Conservation (phyloP, 2,888 invertebrate species). For the Leptura quadrifasciata region DNA sequence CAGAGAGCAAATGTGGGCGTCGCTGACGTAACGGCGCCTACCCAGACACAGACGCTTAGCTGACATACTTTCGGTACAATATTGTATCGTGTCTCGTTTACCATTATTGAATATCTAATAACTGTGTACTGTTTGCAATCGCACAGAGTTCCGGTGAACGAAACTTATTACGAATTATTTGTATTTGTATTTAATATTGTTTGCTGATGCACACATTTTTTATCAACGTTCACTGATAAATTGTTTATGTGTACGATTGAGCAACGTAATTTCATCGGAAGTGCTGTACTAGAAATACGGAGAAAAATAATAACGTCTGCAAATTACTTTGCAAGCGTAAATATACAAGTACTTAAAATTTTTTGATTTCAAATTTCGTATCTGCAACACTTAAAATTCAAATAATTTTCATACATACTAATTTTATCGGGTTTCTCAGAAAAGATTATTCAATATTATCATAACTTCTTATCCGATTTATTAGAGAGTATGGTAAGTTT, state of each 20-base stretch:
- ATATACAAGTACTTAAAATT: no score
- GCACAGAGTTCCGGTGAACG: not conserved
- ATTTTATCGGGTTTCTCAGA: no score
- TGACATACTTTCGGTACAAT: conserved; percentile 27
- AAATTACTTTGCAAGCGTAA: no score
- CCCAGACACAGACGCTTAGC: conserved; percentile 29
- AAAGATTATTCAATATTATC: no score
- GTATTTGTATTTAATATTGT: not conserved
- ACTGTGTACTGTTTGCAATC: not conserved
- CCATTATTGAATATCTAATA: conserved; percentile 20
- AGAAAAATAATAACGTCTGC: not conserved
- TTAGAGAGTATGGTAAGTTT: no score
- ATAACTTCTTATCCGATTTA: no score
- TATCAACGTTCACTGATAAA: conserved; percentile 1
- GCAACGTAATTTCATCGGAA: not conserved
- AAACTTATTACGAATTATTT: conserved; percentile 6
- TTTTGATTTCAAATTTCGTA: no score
- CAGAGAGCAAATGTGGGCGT: conserved; percentile 25
- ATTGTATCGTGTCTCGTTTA: conserved; percentile 14
- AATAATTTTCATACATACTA: no score
- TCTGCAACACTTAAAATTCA: no score
- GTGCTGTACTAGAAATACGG: not conserved
- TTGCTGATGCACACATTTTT: not conserved
- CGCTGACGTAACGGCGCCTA: conserved; percentile 31
- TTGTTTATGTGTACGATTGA: not conserved